These are phyloP conservation scores for Caenorhabditis remanei DNA, from an alignment of 1,140 invertebrate genomes.

Conservation along the genomic window DNA sequence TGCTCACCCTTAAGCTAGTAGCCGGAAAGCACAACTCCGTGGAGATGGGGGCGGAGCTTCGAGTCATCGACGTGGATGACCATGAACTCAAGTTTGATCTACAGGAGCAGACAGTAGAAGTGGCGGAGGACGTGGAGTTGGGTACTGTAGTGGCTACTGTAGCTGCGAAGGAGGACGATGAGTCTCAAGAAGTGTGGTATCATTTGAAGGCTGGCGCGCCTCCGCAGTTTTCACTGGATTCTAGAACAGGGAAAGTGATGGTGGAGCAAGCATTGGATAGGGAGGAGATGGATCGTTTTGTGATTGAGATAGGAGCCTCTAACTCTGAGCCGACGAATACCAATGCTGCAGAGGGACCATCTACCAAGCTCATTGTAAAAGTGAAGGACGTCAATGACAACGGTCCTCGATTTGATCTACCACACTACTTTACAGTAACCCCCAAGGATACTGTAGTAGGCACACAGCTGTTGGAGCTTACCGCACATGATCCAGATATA, in stretches of 20 bases:
- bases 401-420: not conserved
- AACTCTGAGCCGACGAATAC: not conserved
- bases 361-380: not conserved
- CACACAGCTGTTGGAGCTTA: not conserved
- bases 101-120: not conserved
- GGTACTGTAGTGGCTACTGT: slow-evolving; percentile 32
- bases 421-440: slow-evolving; percentile 5
- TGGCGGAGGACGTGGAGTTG: not conserved
- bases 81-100: slow-evolving; percentile 15
- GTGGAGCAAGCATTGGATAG: slow-evolving; percentile 3
- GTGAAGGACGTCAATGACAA: slow-evolving; percentile 38
- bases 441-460: slow-evolving; percentile 27
- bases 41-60: not conserved
- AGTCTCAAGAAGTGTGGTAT: slow-evolving; percentile 18
- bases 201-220: slow-evolving; percentile 10
- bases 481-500: slow-evolving; percentile 12
- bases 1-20: not conserved
- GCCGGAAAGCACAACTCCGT: slow-evolving; percentile 19
- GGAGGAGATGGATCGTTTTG: not conserved
- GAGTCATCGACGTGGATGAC: slow-evolving; percentile 10
- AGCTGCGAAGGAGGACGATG: not conserved
- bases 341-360: not conserved
- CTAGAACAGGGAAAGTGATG: not conserved
- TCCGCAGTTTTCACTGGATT: slow-evolving; percentile 7
- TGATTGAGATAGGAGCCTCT: slow-evolving; percentile 7